Conservation (phyloP, 2,888 invertebrate genomes). For the Standfussiana lucernea region DNA sequence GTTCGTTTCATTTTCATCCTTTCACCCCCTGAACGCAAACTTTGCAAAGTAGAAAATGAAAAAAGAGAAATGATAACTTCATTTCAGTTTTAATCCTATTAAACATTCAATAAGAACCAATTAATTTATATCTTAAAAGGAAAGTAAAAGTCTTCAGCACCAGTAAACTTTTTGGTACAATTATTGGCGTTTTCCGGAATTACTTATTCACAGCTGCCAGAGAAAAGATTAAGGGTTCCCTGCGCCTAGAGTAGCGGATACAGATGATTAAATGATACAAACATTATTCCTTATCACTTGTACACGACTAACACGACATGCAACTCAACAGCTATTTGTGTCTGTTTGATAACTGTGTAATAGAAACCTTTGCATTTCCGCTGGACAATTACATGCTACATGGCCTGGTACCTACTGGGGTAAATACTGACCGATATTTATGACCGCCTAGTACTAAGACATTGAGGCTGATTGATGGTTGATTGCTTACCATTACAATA, state of each 20-base stretch:
- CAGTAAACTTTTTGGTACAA: conserved; percentile 27
- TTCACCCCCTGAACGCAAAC: conserved; percentile 19
- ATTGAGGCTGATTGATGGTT: conserved; percentile 29
- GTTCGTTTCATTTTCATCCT: conserved; percentile 36
- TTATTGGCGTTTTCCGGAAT: conserved; percentile 39
- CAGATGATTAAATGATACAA: conserved; percentile 67
- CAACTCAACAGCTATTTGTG: conserved; percentile 58
- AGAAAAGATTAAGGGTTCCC: conserved; percentile 51
- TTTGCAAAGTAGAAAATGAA: conserved; percentile 34
- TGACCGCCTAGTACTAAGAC: conserved; percentile 37
- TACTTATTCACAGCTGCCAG: conserved; percentile 41
- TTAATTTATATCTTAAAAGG: conserved; percentile 55
- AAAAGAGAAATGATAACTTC: conserved; percentile 44
- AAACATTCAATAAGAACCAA: conserved; percentile 56
- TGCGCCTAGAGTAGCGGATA: conserved; percentile 55
- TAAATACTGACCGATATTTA: conserved; percentile 48
- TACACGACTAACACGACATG: conserved; percentile 60
- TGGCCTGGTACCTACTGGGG: conserved; percentile 39
- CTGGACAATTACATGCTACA: conserved; percentile 54
- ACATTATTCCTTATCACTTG: conserved; percentile 66
- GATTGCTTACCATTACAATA: conserved; percentile 44
- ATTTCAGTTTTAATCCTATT: conserved; percentile 60
- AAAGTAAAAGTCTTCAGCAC: conserved; percentile 34
- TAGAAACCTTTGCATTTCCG: conserved; percentile 64
- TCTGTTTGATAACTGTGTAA: conserved; percentile 63